A percentile compares a stretch with the other conserved stretches of the same genome.
These are phyloP conservation scores for Rhabdomys dilectus DNA, from an alignment of 2,113 vertebrate genomes.

Conservation along the genomic window DNA sequence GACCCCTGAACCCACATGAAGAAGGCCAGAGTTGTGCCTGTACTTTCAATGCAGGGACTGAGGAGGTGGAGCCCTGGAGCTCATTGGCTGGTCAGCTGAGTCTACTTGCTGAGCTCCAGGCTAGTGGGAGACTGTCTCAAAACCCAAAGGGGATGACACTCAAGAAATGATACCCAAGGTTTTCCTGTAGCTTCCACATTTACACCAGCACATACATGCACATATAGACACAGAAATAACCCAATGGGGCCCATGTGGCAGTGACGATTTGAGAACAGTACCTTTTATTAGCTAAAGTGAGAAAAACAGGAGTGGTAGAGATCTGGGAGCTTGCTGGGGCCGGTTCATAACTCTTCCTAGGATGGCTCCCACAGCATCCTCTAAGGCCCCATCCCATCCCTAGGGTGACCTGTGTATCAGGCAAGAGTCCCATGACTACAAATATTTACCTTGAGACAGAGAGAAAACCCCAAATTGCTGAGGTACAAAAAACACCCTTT, in stretches of 20 bases:
- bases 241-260: no score
- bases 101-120: background rate
- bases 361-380: background rate
- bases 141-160: background rate
- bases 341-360: background rate
- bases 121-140: background rate
- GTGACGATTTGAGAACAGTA: background rate
- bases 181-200: background rate
- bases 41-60: background rate
- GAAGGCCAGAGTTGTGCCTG: background rate
- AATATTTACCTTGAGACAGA: background rate
- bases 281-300: background rate
- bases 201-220: background rate
- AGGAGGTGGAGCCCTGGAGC: background rate
- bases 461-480: fast-evolving
- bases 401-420: background rate
- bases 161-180: background rate
- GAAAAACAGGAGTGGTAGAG: no score
- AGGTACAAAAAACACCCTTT: background rate
- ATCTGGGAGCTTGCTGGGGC: background rate
- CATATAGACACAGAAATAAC: background rate
- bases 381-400: no score
- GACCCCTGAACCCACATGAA: background rate
- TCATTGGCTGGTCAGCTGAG: no score
- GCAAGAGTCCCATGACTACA: background rate